These are phyloP conservation scores for Pandemis corylana DNA, from an alignment of 2,888 invertebrate genomes.

Conservation along the genomic window DNA sequence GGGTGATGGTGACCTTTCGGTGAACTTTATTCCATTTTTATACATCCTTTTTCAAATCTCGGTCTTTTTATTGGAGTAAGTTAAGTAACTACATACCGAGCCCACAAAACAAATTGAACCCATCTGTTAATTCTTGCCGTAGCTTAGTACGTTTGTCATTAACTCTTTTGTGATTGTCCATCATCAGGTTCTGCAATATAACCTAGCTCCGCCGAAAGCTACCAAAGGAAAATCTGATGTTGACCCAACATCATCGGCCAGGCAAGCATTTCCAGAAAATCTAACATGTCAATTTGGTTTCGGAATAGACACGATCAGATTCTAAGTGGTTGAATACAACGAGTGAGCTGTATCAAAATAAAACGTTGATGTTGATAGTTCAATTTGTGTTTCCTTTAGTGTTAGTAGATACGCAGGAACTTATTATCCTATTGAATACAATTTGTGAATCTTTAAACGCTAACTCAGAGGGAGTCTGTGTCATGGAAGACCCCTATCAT, in stretches of 20 bases:
- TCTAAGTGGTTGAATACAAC: constrained; percentile 30
- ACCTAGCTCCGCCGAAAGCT: constrained; percentile 56
- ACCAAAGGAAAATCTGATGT: constrained; percentile 64
- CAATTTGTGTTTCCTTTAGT: constrained; percentile 35
- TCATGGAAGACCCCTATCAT: constrained; percentile 30
- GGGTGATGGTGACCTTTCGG: constrained; percentile 77
- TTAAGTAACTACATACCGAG: background rate
- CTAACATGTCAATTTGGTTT: constrained; percentile 81
- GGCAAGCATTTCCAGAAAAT: constrained; percentile 71
- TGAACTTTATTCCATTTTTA: constrained; percentile 46
- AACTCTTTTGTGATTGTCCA: constrained; percentile 15
- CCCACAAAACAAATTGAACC: background rate
- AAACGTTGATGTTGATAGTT: constrained; percentile 13
- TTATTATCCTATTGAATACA: constrained; percentile 48
- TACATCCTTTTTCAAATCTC: no score
- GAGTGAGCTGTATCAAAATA: constrained; percentile 13
- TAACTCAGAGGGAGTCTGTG: constrained; percentile 20
- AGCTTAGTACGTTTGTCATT: constrained; percentile 22
- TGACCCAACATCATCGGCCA: constrained; percentile 55
- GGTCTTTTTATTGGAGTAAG: no score
- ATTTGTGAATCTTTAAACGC: constrained; percentile 27
- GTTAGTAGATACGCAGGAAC: constrained; percentile 14
- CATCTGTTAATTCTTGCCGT: no score
- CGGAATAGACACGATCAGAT: constrained; percentile 68
- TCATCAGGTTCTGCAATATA: constrained; percentile 69